A percentile compares a stretch with the other conserved stretches of the same genome.
phyloP scores from a whole-genome alignment of 2,113 vertebrate species.

The Shinisaurus crocodilurus region DNA sequence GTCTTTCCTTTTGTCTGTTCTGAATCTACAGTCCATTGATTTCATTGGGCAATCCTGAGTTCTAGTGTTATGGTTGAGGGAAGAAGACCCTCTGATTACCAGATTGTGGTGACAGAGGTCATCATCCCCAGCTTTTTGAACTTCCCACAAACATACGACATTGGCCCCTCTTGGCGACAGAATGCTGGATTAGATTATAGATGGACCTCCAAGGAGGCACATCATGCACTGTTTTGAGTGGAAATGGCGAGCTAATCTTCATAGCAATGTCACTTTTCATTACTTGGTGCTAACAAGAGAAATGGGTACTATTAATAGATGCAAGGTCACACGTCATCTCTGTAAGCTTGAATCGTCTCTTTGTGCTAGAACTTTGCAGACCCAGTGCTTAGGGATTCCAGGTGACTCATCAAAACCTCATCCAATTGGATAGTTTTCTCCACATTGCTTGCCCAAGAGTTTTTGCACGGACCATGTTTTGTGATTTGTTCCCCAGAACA shows the following conservation, averaged over 20 bases:
- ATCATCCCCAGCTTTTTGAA: background rate
- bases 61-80: background rate
- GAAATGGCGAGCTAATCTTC: background rate
- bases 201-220: background rate
- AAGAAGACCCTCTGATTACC: background rate
- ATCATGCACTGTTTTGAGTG: background rate
- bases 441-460: background rate
- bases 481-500: background rate
- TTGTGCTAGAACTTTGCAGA: conserved; percentile 7
- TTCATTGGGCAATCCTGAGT: background rate
- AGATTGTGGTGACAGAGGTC: background rate
- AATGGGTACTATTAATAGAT: conserved; percentile 5
- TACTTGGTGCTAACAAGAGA: background rate
- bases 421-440: background rate
- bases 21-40: background rate
- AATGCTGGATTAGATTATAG: background rate
- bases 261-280: background rate
- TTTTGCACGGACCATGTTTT: background rate
- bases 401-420: conserved; percentile 22
- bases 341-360: background rate
- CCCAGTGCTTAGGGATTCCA: background rate
- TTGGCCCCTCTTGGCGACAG: background rate
- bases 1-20: background rate
- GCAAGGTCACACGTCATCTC: conserved; percentile 17
- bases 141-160: background rate